Evolutionary conservation across 2,888 invertebrate species (phyloP).

Genomic region (Gastracanthus pulcherrimus): DNA sequence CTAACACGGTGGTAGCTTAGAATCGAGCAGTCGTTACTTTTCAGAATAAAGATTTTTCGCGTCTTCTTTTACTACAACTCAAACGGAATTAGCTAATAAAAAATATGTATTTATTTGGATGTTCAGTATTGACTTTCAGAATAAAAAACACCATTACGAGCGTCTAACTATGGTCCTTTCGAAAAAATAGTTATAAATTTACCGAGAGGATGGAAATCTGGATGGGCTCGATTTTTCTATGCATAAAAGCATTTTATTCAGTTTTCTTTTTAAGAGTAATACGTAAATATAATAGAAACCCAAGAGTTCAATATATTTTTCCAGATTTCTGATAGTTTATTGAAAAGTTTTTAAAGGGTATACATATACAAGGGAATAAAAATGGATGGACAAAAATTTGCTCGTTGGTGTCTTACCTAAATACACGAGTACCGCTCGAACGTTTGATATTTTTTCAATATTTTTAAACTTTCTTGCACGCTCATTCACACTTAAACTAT

Average conservation of each 20-base stretch:
- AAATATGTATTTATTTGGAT: no score
- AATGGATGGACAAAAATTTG: conserved; percentile 71
- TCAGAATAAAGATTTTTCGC: no score
- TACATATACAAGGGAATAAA: conserved; percentile 74
- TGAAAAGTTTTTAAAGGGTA: conserved; percentile 71
- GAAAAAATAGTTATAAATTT: conserved; percentile 49
- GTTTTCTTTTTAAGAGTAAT: conserved; percentile 58
- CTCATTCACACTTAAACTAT: conserved; percentile 56
- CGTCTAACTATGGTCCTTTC: conserved; percentile 24
- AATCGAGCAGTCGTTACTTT: no score
- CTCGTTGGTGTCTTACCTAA: conserved; percentile 72
- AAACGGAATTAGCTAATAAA: no score
- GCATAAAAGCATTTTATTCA: conserved; percentile 32
- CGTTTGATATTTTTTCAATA: conserved; percentile 57
- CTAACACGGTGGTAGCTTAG: no score
- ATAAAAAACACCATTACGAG: conserved; percentile 61
- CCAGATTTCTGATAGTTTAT: conserved; percentile 76
- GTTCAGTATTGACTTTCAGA: not conserved
- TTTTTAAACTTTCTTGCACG: conserved; percentile 55
- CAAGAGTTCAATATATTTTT: conserved; percentile 72
- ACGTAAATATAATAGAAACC: conserved; percentile 70
- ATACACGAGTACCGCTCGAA: conserved; percentile 66
- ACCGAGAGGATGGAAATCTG: conserved; percentile 72
- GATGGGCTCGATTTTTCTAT: conserved; percentile 62
- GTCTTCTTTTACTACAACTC: no score